phyloP scores from a whole-genome alignment of 2,113 vertebrate genomes.

The Toxotes chatareus region DNA sequence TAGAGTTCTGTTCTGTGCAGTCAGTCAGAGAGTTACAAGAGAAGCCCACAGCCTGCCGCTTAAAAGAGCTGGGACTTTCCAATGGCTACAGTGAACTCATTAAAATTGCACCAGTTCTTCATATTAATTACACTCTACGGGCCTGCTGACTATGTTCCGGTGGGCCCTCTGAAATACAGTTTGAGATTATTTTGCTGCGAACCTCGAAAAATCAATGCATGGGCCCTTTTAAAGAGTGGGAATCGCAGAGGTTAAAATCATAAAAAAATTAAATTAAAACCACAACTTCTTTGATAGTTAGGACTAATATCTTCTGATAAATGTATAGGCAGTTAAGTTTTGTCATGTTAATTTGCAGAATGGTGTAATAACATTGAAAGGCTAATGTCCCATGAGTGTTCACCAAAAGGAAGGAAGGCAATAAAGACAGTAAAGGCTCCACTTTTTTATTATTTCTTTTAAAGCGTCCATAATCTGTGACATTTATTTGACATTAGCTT shows the following conservation, averaged over 20 bases:
- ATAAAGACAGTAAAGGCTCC: not conserved
- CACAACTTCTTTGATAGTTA: not conserved
- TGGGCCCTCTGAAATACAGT: constrained; percentile 12
- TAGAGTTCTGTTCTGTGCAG: constrained; percentile 21
- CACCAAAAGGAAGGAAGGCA: not conserved
- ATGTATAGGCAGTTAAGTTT: not conserved
- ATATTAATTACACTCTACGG: constrained; percentile 58
- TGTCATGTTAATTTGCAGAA: constrained; percentile 4
- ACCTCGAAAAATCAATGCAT: constrained; percentile 8
- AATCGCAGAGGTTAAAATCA: not conserved
- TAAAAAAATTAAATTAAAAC: not conserved
- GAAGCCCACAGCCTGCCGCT: constrained; percentile 9
- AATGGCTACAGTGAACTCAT: constrained; percentile 34
- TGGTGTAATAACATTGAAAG: constrained; percentile 16
- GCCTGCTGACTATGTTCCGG: constrained; percentile 3
- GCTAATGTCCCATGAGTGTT: not conserved
- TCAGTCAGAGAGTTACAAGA: constrained; percentile 36
- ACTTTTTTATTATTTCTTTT: constrained; percentile 24
- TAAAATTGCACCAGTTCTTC: constrained; percentile 53
- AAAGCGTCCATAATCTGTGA: constrained; percentile 28
- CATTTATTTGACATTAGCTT: constrained; percentile 39
- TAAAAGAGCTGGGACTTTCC: constrained; percentile 17
- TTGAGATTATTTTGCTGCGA: constrained; percentile 25
- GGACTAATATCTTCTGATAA: not conserved
- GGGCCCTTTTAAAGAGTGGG: not conserved